Percentiles rank a stretch among this genome's conserved stretches.
Conservation (phyloP, 2,797 vertebrate genomes). For the Arctocebus calabarensis region DNA sequence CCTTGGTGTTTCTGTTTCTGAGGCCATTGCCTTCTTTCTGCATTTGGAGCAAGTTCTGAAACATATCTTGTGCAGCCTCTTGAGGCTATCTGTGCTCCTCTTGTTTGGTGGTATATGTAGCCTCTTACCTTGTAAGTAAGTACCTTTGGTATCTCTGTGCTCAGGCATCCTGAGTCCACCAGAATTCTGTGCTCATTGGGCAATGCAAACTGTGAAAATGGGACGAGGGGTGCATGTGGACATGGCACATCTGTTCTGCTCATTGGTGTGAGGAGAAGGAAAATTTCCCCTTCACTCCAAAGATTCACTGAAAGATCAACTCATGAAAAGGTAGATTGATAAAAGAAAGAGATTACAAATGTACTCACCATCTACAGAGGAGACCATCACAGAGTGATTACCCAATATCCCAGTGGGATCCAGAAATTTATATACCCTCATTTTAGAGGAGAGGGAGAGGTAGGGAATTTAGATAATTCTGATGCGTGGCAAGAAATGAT, state of each 20-base stretch:
- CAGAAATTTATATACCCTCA: neutral
- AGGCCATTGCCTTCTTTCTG: neutral
- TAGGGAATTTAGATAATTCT: neutral
- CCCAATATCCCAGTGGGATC: neutral
- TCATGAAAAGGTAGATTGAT: neutral
- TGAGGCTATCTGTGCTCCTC: rapidly evolving
- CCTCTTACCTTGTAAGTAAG: neutral
- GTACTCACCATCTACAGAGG: neutral
- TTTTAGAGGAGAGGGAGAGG: neutral
- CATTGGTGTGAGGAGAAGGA: neutral
- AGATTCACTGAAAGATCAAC: neutral
- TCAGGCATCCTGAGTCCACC: too few species aligned
- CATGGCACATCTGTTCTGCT: neutral
- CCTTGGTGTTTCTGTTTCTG: neutral
- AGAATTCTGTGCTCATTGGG: rapidly evolving
- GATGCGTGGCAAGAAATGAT: neutral
- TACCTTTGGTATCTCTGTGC: neutral
- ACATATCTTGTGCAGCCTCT: neutral
- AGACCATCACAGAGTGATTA: neutral
- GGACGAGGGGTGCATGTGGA: rapidly evolving
- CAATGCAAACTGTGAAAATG: rapidly evolving
- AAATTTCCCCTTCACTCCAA: neutral
- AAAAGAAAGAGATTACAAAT: neutral
- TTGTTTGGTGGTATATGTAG: neutral
- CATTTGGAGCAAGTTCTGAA: neutral